Percentiles rank a stretch among this genome's conserved stretches.
These are phyloP conservation scores for Pogonocherus hispidulus DNA, from an alignment of 2,888 invertebrate genomes.

Conservation along the genomic window DNA sequence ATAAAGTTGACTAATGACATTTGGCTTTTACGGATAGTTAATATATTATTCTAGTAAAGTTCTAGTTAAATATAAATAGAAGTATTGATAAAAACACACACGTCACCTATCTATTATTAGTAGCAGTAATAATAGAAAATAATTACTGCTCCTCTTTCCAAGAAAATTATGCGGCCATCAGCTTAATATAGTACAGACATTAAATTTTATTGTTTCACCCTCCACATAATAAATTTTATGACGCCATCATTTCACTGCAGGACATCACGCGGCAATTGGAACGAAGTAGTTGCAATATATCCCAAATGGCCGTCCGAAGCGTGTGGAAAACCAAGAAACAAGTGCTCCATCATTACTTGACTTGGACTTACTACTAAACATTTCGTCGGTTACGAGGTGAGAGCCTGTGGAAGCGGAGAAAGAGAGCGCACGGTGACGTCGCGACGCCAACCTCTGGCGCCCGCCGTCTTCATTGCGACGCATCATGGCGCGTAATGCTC, in stretches of 20 bases:
- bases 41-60: no score
- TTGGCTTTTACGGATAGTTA: no score
- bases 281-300: not conserved
- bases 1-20: no score
- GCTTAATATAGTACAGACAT: not conserved
- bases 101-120: no score
- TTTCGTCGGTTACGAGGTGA: constrained; percentile 41
- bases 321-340: constrained; percentile 6
- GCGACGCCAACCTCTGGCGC: constrained; percentile 42
- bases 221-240: not conserved
- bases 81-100: no score
- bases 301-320: not conserved
- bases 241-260: not conserved
- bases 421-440: constrained; percentile 35
- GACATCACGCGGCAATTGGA: not conserved
- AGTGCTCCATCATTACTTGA: constrained; percentile 8
- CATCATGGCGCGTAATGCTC: constrained; percentile 40
- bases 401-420: constrained; percentile 26
- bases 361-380: constrained; percentile 23
- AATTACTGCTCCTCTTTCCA: no score
- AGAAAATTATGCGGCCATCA: no score
- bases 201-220: constrained; percentile 1
- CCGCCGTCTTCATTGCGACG: constrained; percentile 42
- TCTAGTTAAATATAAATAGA: no score
- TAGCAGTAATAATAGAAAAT: no score